These are phyloP conservation scores for Pterois miles DNA, from an alignment of 2,797 vertebrate species.

Conservation along the genomic window DNA sequence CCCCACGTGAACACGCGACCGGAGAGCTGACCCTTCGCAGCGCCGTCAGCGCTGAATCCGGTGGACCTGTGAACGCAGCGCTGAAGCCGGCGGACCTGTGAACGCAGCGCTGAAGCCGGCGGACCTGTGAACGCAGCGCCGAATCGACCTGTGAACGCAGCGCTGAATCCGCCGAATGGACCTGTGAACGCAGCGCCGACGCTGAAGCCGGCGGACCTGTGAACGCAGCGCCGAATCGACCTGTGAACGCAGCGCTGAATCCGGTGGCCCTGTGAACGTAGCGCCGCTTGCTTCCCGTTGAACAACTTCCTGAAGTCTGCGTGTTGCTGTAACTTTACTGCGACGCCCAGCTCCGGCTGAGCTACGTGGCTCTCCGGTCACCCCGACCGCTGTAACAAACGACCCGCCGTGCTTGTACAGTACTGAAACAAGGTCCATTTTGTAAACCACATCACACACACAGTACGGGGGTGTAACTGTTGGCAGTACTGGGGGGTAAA, in stretches of 20 bases:
- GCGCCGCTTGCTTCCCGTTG: background rate
- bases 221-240: background rate
- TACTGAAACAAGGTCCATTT: background rate
- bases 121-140: constrained; percentile 51
- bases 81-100: too few species aligned
- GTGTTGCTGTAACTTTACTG: constrained; percentile 44
- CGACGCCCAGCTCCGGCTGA: background rate
- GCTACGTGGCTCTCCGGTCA: constrained; percentile 49
- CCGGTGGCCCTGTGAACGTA: constrained; percentile 46
- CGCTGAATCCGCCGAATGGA: constrained; percentile 1
- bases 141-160: too few species aligned
- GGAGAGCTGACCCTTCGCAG: too few species aligned
- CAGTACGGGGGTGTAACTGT: constrained; percentile 24
- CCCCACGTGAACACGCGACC: background rate
- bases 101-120: background rate
- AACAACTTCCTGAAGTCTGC: constrained; percentile 67
- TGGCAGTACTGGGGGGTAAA: background rate
- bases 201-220: too few species aligned
- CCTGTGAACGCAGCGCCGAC: constrained; percentile 53
- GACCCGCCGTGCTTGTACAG: background rate
- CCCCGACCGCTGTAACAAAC: background rate
- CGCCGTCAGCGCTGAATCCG: too few species aligned
- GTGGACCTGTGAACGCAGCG: too few species aligned
- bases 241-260: constrained; percentile 42
- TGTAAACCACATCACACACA: background rate